Percentiles rank a stretch among this genome's conserved stretches.
Evolutionary conservation across 2,113 vertebrate genomes (phyloP).

Genomic region (Nothocercus nigrocapillus): DNA sequence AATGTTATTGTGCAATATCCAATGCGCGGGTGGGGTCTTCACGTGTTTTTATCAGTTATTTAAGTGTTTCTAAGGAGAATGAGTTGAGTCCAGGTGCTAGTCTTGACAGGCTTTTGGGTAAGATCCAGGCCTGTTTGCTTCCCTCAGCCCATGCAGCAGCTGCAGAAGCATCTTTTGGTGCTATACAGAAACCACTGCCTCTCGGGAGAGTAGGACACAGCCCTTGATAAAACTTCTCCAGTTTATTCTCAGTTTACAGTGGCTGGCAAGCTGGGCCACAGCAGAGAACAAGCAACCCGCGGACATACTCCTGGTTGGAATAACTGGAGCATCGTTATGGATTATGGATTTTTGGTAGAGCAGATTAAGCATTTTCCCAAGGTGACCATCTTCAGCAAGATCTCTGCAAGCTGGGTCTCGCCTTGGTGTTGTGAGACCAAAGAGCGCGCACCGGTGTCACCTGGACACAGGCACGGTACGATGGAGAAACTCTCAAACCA

Average conservation of each 20-base stretch:
- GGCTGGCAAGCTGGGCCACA: background rate
- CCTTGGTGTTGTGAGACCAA: background rate
- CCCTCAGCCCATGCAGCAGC: background rate
- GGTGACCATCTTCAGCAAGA: background rate
- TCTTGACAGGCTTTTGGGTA: background rate
- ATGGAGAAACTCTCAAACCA: background rate
- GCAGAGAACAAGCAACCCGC: background rate
- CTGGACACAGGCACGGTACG: slow-evolving; percentile 71
- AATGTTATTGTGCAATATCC: slow-evolving; percentile 74
- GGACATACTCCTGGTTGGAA: background rate
- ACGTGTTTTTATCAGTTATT: background rate
- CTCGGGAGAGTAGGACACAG: slow-evolving; percentile 31
- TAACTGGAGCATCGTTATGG: background rate
- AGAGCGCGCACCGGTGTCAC: background rate
- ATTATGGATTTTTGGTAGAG: background rate
- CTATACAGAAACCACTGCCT: slow-evolving; percentile 37
- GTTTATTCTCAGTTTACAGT: slow-evolving; percentile 46
- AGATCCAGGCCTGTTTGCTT: background rate
- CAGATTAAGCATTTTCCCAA: background rate
- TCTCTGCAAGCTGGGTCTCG: background rate
- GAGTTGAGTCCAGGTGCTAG: slow-evolving; percentile 31
- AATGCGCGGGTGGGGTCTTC: background rate
- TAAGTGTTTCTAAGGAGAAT: slow-evolving; percentile 6
- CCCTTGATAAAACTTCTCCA: background rate
- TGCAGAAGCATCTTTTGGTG: slow-evolving; percentile 8